These are phyloP conservation scores for Hirtodrosophila confusa DNA, from an alignment of 2,888 invertebrate genomes.

Conservation along the genomic window DNA sequence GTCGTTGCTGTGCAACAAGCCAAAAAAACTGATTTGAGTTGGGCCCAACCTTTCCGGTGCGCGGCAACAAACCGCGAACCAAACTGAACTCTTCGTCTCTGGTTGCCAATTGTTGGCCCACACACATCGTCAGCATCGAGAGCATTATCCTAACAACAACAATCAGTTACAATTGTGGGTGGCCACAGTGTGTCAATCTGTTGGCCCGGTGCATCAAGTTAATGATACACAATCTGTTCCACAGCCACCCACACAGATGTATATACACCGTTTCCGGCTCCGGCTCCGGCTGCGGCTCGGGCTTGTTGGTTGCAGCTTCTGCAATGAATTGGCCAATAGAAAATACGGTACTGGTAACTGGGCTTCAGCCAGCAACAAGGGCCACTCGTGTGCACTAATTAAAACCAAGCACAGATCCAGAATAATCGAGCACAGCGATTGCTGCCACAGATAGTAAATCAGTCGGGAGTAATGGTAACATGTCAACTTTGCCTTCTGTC, in stretches of 20 bases:
- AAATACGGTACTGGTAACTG: slow-evolving; percentile 47
- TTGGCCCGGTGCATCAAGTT: slow-evolving; percentile 58
- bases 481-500: slow-evolving; percentile 52
- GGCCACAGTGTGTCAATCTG: slow-evolving; percentile 23
- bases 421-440: slow-evolving; percentile 48
- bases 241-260: slow-evolving; percentile 28
- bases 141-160: slow-evolving; percentile 14
- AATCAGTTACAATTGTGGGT: slow-evolving; percentile 50
- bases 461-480: slow-evolving; percentile 43
- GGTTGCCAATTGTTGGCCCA: slow-evolving; percentile 31
- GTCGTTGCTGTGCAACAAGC: slow-evolving; percentile 37
- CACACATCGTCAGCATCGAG: slow-evolving; percentile 36
- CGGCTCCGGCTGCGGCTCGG: slow-evolving; percentile 2
- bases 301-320: slow-evolving; percentile 63
- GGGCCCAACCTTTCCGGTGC: slow-evolving; percentile 47
- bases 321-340: slow-evolving; percentile 80
- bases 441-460: slow-evolving; percentile 60
- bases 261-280: slow-evolving; percentile 38
- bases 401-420: slow-evolving; percentile 71
- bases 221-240: slow-evolving; percentile 73
- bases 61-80: slow-evolving; percentile 51
- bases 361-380: slow-evolving; percentile 24
- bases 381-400: slow-evolving; percentile 78
- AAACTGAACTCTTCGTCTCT: slow-evolving; percentile 51
- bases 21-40: slow-evolving; percentile 66